Evolutionary conservation across 2,113 vertebrate species (phyloP).

Genomic region (Abramis brama): DNA sequence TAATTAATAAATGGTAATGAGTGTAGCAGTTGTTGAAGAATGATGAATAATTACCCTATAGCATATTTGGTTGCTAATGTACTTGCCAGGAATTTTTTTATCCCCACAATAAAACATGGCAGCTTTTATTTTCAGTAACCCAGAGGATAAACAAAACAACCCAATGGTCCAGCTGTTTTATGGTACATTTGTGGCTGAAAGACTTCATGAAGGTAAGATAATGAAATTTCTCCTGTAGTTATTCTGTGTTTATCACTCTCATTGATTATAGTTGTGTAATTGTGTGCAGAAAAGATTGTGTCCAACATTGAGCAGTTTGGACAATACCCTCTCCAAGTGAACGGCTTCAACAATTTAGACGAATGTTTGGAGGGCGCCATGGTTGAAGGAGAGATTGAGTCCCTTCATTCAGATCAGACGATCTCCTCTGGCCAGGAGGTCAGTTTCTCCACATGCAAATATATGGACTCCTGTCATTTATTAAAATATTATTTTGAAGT

Average conservation of each 20-base stretch:
- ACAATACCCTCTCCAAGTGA: constrained; percentile 96
- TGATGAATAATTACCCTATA: constrained; percentile 1
- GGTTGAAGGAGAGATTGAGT: constrained; percentile 91
- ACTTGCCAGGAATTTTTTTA: background rate
- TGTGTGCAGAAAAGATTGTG: constrained; percentile 81
- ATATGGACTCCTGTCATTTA: background rate
- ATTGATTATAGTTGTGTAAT: background rate
- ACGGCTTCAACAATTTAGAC: constrained; percentile 89
- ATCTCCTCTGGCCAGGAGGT: constrained; percentile 88
- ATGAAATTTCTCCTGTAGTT: background rate
- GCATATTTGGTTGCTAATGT: background rate
- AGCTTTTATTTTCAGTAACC: constrained; percentile 67
- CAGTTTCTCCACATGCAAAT: constrained; percentile 33
- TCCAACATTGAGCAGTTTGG: constrained; percentile 95
- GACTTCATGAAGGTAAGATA: constrained; percentile 84
- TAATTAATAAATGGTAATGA: constrained; percentile 21
- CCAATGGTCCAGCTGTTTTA: constrained; percentile 99
- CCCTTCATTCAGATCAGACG: constrained; percentile 75
- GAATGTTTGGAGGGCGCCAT: constrained; percentile 96
- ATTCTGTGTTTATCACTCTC: background rate
- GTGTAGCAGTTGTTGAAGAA: constrained; percentile 6
- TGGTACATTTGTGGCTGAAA: constrained; percentile 91
- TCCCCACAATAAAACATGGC: constrained; percentile 13
- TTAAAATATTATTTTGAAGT: background rate
- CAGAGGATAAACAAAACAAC: constrained; percentile 87